Evolutionary conservation across 2,113 vertebrate genomes (phyloP).

Genomic region (Calonectris borealis): DNA sequence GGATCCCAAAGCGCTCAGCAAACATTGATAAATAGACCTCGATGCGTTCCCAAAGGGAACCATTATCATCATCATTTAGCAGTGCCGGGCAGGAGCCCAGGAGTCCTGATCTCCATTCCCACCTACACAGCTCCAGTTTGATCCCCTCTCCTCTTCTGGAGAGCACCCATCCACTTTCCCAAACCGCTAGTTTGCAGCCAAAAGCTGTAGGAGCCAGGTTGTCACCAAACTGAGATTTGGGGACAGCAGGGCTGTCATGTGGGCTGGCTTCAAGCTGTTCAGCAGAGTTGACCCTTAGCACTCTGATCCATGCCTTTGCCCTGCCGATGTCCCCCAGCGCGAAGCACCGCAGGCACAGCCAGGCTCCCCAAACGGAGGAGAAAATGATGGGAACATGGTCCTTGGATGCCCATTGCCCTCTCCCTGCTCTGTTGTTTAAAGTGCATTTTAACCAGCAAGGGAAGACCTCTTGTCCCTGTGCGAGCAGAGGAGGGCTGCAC

Average conservation of each 20-base stretch:
- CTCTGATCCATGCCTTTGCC: neutral
- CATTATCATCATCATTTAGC: neutral
- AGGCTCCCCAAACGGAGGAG: neutral
- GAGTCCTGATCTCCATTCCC: neutral
- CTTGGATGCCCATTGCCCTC: neutral
- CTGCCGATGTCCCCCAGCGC: neutral
- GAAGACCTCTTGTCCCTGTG: neutral
- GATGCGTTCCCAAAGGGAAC: neutral
- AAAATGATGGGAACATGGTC: fast-evolving
- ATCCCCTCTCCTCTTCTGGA: neutral
- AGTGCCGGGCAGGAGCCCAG: neutral
- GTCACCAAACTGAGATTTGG: neutral
- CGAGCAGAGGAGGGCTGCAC: neutral
- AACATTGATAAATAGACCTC: neutral
- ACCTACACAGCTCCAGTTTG: neutral
- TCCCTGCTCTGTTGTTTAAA: neutral
- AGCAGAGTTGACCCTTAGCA: neutral
- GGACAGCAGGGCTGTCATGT: neutral
- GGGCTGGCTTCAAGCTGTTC: neutral
- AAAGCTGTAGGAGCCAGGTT: neutral
- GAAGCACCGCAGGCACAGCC: neutral
- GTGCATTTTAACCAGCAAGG: neutral
- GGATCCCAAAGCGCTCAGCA: neutral
- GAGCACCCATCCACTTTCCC: neutral
- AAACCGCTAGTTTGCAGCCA: neutral